phyloP scores from a whole-genome alignment of 2,113 vertebrate genomes.

The Hippocampus abdominalis region DNA sequence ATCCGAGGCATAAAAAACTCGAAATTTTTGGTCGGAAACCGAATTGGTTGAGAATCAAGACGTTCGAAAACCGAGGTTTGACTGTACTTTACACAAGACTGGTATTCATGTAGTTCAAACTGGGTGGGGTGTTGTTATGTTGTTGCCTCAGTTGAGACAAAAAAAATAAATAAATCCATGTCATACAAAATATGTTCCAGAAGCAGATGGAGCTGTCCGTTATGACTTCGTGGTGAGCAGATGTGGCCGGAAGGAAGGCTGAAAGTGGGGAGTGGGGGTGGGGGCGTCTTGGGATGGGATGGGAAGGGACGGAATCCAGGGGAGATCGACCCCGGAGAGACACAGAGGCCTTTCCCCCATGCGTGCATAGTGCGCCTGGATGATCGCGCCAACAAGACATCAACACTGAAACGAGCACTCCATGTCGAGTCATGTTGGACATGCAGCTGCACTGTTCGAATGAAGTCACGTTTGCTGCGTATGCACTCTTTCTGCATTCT shows the following conservation, averaged over 20 bases:
- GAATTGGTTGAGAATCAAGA: too few relatives aligned
- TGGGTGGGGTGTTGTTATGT: neutral
- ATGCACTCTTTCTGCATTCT: neutral
- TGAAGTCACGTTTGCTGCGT: neutral
- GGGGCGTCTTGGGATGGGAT: slow-evolving; percentile 10
- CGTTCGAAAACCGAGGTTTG: too few relatives aligned
- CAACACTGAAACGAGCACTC: slow-evolving; percentile 58
- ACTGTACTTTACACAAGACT: neutral
- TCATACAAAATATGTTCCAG: slow-evolving; percentile 14
- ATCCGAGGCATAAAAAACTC: too few relatives aligned
- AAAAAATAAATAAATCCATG: slow-evolving; percentile 9
- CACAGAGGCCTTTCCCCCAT: slow-evolving; percentile 46
- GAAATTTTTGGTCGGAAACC: too few relatives aligned
- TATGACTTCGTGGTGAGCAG: slow-evolving; percentile 54
- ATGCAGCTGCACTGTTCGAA: slow-evolving; percentile 52
- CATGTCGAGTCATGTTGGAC: slow-evolving; percentile 31
- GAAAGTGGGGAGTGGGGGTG: slow-evolving; percentile 27
- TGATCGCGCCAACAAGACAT: slow-evolving; percentile 61
- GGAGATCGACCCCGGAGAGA: slow-evolving; percentile 45
- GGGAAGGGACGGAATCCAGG: neutral
- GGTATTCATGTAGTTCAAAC: neutral
- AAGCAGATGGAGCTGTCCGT: slow-evolving; percentile 61
- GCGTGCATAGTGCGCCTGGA: slow-evolving; percentile 48
- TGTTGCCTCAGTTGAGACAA: slow-evolving; percentile 3
- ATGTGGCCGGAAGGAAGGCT: slow-evolving; percentile 59